Evolutionary conservation across 2,888 invertebrate species (phyloP).

Genomic region (Exephanes ischioxanthus): DNA sequence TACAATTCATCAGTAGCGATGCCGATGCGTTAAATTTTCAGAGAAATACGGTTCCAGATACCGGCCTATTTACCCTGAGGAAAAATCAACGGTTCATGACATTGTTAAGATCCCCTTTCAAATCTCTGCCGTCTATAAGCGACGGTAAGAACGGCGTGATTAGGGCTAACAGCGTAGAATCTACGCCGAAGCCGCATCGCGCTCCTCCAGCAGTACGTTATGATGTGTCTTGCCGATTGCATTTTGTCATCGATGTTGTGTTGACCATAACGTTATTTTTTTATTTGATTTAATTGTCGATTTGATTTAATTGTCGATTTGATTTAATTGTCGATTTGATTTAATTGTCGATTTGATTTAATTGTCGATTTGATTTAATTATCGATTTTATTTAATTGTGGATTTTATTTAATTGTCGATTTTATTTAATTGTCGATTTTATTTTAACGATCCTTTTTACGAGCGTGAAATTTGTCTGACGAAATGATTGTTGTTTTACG

Average conservation of each 20-base stretch:
- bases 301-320: background rate
- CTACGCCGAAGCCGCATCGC: constrained; percentile 77
- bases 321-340: background rate
- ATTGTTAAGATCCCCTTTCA: constrained; percentile 82
- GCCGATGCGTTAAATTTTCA: constrained; percentile 76
- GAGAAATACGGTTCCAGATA: constrained; percentile 81
- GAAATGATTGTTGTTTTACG: background rate
- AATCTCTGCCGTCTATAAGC: constrained; percentile 82
- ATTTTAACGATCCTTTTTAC: background rate
- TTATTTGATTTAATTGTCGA: background rate
- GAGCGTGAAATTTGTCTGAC: background rate
- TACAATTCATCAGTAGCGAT: constrained; percentile 48
- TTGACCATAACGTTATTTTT: constrained; percentile 41
- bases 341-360: background rate
- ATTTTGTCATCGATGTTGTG: constrained; percentile 35
- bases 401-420: background rate
- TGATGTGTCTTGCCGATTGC: constrained; percentile 38
- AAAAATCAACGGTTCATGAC: constrained; percentile 82
- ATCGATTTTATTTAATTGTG: background rate
- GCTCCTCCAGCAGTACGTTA: constrained; percentile 81
- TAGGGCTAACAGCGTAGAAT: constrained; percentile 82
- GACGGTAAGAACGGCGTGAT: constrained; percentile 80
- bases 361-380: background rate
- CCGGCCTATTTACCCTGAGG: constrained; percentile 82
- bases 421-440: background rate